These are phyloP conservation scores for Babylonia areolata DNA, from an alignment of 1,140 invertebrate species.

Conservation along the genomic window DNA sequence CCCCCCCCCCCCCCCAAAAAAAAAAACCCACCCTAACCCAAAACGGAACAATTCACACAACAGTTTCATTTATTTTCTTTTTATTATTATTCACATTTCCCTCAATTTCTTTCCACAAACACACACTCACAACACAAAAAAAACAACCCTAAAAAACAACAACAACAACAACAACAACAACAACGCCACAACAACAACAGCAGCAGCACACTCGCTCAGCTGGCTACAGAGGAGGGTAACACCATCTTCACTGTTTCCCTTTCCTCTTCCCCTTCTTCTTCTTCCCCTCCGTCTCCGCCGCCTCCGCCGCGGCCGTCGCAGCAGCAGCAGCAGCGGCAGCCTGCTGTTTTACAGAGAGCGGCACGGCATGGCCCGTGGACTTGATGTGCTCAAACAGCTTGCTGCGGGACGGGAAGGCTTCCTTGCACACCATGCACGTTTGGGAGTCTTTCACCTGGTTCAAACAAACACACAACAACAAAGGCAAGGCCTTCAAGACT, in stretches of 20 bases:
- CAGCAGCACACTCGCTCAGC: not conserved
- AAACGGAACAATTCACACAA: no score
- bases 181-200: not conserved
- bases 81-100: no score
- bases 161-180: no score
- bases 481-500: no score
- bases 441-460: constrained; percentile 17
- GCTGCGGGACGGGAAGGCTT: not conserved
- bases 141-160: no score
- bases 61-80: no score
- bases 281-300: not conserved
- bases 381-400: constrained; percentile 29
- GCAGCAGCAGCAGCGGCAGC: not conserved
- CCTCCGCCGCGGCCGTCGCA: no score
- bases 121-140: no score
- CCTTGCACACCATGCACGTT: not conserved
- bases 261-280: constrained; percentile 23
- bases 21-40: no score
- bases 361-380: constrained; percentile 15
- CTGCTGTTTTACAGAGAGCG: not conserved
- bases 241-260: constrained; percentile 7
- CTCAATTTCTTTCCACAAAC: no score
- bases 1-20: no score
- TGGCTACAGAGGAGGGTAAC: not conserved
- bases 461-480: not conserved